phyloP scores from a whole-genome alignment of 2,888 invertebrate genomes.

The Agrilus biguttatus region DNA sequence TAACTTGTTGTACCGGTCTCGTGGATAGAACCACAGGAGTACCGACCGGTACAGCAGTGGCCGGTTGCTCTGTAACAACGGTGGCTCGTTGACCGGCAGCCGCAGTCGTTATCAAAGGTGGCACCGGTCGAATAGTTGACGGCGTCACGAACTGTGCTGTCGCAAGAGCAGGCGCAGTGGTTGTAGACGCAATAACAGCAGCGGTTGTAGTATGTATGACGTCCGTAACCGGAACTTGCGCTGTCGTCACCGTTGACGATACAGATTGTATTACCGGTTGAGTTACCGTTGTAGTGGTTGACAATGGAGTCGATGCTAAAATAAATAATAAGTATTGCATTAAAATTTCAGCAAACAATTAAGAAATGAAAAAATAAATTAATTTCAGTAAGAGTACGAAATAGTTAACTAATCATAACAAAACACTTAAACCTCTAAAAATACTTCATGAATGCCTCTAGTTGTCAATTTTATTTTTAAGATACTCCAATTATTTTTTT shows the following conservation, averaged over 20 bases:
- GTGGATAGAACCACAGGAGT: conserved; percentile 38
- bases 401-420: too few relatives aligned
- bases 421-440: too few relatives aligned
- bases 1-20: conserved; percentile 31
- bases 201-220: conserved; percentile 4
- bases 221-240: not conserved
- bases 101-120: conserved; percentile 22
- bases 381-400: too few relatives aligned
- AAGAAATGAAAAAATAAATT: too few relatives aligned
- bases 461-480: too few relatives aligned
- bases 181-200: conserved; percentile 16
- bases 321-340: conserved; percentile 19
- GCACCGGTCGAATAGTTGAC: conserved; percentile 23
- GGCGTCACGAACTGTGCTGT: conserved; percentile 16
- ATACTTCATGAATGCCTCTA: too few relatives aligned
- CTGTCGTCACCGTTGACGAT: not conserved
- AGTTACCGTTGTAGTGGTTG: conserved; percentile 27
- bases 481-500: too few relatives aligned
- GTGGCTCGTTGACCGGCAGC: conserved; percentile 22
- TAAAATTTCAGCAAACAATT: not conserved
- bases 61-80: conserved; percentile 20
- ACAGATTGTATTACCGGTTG: conserved; percentile 24
- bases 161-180: conserved; percentile 11
- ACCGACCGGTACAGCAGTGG: conserved; percentile 25
- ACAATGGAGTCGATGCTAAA: conserved; percentile 23